These are phyloP conservation scores for Phasia obesa DNA, from an alignment of 2,888 invertebrate genomes.

Conservation along the genomic window DNA sequence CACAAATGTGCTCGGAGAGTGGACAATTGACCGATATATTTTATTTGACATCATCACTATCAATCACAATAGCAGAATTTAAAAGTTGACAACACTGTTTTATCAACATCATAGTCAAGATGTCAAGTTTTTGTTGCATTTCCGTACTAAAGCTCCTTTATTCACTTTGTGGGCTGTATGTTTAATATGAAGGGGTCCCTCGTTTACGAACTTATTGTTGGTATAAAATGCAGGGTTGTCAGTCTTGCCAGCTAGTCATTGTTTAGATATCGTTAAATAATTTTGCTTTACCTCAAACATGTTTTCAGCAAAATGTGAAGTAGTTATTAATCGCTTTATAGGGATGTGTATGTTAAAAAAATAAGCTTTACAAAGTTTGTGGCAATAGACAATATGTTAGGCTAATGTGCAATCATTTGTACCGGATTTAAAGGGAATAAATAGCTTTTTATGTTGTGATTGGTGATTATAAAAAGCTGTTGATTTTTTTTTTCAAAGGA, in stretches of 20 bases:
- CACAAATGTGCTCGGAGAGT: too few relatives aligned
- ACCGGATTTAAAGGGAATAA: conserved; percentile 34
- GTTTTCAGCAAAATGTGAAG: conserved; percentile 12
- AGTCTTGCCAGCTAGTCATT: conserved; percentile 14
- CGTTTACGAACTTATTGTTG: background rate
- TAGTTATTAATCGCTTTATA: conserved; percentile 30
- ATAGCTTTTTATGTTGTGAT: too few relatives aligned
- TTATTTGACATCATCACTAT: too few relatives aligned
- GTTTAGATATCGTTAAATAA: conserved; percentile 45
- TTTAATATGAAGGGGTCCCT: conserved; percentile 15
- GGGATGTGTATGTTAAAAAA: conserved; percentile 1
- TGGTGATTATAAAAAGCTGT: too few relatives aligned
- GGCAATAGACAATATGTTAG: conserved; percentile 57
- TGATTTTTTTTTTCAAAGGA: background rate
- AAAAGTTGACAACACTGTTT: too few relatives aligned
- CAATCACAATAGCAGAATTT: too few relatives aligned
- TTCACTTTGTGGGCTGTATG: conserved; percentile 64
- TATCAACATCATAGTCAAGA: conserved; percentile 32
- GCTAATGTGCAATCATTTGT: conserved; percentile 55
- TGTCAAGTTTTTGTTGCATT: conserved; percentile 65
- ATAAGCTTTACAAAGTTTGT: conserved; percentile 36
- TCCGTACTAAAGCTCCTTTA: conserved; percentile 56
- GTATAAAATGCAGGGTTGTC: too few relatives aligned
- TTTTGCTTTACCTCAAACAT: conserved; percentile 56
- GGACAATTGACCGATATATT: too few relatives aligned